These are phyloP conservation scores for Standfussiana lucernea DNA, from an alignment of 2,888 invertebrate genomes.

Conservation along the genomic window DNA sequence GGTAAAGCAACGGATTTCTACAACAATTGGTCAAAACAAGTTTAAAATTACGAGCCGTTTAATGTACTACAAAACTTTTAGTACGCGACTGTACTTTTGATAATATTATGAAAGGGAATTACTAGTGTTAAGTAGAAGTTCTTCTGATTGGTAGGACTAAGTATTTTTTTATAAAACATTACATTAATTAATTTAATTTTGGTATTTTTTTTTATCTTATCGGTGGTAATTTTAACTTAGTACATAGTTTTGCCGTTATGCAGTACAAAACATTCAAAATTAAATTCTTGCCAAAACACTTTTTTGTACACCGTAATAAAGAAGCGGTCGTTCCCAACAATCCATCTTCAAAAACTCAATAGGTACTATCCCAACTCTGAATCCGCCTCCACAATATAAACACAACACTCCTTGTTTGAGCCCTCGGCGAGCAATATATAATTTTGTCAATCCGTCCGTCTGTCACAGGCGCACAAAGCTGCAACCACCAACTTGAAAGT, in stretches of 20 bases:
- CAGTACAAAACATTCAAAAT: neutral
- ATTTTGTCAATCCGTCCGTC: constrained; percentile 55
- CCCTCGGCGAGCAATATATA: constrained; percentile 40
- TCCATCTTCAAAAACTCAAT: neutral
- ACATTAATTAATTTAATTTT: neutral
- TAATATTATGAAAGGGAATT: constrained; percentile 51
- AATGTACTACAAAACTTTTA: constrained; percentile 55
- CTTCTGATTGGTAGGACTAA: neutral
- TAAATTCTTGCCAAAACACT: no score
- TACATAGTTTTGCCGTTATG: neutral
- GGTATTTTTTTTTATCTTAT: neutral
- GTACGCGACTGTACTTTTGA: constrained; percentile 43
- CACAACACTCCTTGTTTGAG: constrained; percentile 24
- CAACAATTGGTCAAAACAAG: constrained; percentile 76
- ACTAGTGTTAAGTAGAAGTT: constrained; percentile 41
- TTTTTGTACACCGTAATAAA: neutral
- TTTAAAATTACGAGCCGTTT: constrained; percentile 71
- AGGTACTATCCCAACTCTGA: neutral
- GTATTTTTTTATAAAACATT: neutral
- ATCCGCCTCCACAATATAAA: constrained; percentile 34
- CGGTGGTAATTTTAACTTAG: neutral
- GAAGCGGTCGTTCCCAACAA: neutral
- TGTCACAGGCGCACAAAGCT: constrained; percentile 59
- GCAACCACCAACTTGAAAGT: constrained; percentile 62
- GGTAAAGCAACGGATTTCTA: constrained; percentile 70